These are phyloP conservation scores for Chloroceryle inda DNA, from an alignment of 2,797 vertebrate species.

Conservation along the genomic window DNA sequence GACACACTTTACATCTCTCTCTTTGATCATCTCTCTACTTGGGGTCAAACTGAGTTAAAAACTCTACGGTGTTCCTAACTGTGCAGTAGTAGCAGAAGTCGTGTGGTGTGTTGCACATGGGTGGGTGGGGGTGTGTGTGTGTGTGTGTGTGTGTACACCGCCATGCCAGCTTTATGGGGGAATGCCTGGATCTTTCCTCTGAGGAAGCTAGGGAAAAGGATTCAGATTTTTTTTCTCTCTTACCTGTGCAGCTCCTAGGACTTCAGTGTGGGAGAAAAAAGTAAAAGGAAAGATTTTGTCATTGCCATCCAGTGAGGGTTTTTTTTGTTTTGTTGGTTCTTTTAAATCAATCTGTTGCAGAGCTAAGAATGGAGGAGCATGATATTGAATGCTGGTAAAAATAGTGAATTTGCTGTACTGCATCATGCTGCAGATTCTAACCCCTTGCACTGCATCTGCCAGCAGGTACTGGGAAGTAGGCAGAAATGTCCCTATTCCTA, in stretches of 20 bases:
- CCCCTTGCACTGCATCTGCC: background rate
- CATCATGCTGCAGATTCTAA: background rate
- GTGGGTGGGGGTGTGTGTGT: fast-evolving
- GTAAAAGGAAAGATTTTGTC: background rate
- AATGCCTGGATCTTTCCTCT: background rate
- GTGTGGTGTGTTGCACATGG: background rate
- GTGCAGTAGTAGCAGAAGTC: background rate
- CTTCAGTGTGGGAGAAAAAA: background rate
- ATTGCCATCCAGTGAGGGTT: background rate
- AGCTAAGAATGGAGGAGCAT: background rate
- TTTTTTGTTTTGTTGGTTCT: background rate
- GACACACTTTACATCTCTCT: background rate
- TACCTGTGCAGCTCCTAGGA: background rate
- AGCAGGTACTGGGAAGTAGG: background rate
- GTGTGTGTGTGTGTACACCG: background rate
- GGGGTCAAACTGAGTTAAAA: background rate
- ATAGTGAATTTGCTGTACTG: background rate
- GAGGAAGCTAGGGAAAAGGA: background rate
- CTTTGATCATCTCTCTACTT: background rate
- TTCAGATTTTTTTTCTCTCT: background rate
- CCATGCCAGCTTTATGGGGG: background rate
- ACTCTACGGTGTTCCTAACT: background rate
- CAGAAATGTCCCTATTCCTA: background rate
- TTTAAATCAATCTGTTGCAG: background rate
- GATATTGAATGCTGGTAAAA: background rate